phyloP scores from a whole-genome alignment of 64 coral and sea anemone species.

The Pachyseris speciosa region DNA sequence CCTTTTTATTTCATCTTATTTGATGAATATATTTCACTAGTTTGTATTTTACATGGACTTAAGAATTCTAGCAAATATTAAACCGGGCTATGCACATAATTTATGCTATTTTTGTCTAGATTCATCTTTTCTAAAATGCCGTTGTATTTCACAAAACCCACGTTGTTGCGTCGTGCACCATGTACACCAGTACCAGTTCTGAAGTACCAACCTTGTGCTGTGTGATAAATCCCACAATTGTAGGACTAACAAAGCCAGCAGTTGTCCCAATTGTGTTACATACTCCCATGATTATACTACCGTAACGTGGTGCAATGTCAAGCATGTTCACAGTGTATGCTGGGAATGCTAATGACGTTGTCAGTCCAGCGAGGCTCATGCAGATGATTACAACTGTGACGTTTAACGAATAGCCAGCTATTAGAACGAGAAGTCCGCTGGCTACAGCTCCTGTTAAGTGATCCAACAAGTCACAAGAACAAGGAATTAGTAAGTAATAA shows the following conservation, averaged over 20 bases:
- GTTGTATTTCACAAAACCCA: no score
- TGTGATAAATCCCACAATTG: conserved; percentile 86
- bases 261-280: conserved; percentile 86
- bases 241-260: conserved; percentile 87
- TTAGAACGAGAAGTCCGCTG: conserved; percentile 60
- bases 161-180: no score
- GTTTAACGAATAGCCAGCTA: conserved; percentile 76
- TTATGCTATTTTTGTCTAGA: no score
- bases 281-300: conserved; percentile 82
- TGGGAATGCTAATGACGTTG: conserved; percentile 82
- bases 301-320: conserved; percentile 86
- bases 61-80: no score
- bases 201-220: conserved; percentile 66
- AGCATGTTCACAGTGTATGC: conserved; percentile 97
- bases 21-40: no score
- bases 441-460: conserved; percentile 45
- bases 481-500: neutral
- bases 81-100: no score
- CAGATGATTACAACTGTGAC: conserved; percentile 77
- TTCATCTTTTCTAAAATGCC: no score
- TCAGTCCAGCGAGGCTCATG: conserved; percentile 78
- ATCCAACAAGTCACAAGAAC: neutral
- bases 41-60: no score
- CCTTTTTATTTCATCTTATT: no score
- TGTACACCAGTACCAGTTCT: no score